Conservation (phyloP, 2,888 invertebrate species). For the Drosophila percnosoma region DNA sequence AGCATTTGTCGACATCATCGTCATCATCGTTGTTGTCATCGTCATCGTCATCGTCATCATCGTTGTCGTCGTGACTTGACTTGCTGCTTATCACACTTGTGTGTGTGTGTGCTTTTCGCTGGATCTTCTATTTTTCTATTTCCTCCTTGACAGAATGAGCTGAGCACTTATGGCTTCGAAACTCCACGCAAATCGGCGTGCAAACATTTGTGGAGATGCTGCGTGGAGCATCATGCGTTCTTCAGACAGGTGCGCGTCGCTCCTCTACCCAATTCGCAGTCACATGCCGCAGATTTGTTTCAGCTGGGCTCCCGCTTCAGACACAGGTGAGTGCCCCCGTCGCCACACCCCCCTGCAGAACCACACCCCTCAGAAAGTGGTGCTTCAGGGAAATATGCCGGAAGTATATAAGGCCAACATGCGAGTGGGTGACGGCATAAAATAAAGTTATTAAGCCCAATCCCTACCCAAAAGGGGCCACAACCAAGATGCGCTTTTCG, state of each 20-base stretch:
- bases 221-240: conserved; percentile 97
- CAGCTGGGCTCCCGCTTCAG: conserved; percentile 92
- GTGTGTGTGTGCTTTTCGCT: conserved; percentile 28
- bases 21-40: conserved; percentile 13
- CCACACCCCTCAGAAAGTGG: background rate
- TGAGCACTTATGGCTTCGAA: conserved; percentile 98
- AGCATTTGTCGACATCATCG: conserved; percentile 27
- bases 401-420: conserved; percentile 49
- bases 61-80: conserved; percentile 45
- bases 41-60: conserved; percentile 28
- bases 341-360: background rate
- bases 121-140: conserved; percentile 2
- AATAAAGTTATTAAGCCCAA: conserved; percentile 63
- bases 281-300: conserved; percentile 90
- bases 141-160: conserved; percentile 90
- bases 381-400: conserved; percentile 51
- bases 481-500: conserved; percentile 28
- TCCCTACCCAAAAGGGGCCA: background rate
- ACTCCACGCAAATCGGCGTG: conserved; percentile 96
- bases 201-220: conserved; percentile 98
- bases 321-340: conserved; percentile 88
- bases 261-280: conserved; percentile 86
- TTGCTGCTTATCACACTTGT: conserved; percentile 68
- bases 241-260: conserved; percentile 94
- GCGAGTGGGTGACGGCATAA: conserved; percentile 53